These are phyloP conservation scores for Xiphorhynchus elegans DNA, from an alignment of 2,113 vertebrate genomes.

Conservation along the genomic window DNA sequence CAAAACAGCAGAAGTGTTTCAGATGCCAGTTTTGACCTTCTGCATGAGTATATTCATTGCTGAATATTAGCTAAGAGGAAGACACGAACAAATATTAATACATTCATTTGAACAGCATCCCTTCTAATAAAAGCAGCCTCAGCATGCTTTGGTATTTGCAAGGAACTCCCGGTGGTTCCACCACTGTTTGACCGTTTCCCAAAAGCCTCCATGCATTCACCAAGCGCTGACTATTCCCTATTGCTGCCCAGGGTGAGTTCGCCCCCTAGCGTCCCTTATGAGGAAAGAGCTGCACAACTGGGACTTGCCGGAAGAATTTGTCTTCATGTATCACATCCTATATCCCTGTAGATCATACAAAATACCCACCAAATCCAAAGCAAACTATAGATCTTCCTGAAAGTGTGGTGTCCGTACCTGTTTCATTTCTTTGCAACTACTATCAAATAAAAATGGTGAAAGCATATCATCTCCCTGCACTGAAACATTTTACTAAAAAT, in stretches of 20 bases:
- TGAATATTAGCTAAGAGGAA: constrained; percentile 89
- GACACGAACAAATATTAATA: background rate
- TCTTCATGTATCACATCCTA: background rate
- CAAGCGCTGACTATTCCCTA: background rate
- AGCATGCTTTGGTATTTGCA: background rate
- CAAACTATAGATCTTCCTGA: background rate
- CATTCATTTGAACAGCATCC: background rate
- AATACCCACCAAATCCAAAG: background rate
- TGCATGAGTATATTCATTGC: constrained; percentile 96
- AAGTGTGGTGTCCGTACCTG: background rate
- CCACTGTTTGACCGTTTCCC: background rate
- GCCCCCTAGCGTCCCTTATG: background rate
- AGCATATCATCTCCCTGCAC: background rate
- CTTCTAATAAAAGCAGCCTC: background rate
- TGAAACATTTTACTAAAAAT: background rate
- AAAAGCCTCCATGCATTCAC: background rate
- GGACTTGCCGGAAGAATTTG: background rate
- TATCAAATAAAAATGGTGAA: background rate
- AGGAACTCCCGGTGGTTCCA: background rate
- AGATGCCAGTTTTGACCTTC: constrained; percentile 97
- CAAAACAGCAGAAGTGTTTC: constrained; percentile 99
- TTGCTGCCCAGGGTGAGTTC: no score
- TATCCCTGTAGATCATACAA: rapidly evolving
- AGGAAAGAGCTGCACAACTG: background rate
- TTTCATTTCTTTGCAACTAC: background rate